Evolutionary conservation across 2,113 vertebrate species (phyloP).

Genomic region (Physeter macrocephalus): DNA sequence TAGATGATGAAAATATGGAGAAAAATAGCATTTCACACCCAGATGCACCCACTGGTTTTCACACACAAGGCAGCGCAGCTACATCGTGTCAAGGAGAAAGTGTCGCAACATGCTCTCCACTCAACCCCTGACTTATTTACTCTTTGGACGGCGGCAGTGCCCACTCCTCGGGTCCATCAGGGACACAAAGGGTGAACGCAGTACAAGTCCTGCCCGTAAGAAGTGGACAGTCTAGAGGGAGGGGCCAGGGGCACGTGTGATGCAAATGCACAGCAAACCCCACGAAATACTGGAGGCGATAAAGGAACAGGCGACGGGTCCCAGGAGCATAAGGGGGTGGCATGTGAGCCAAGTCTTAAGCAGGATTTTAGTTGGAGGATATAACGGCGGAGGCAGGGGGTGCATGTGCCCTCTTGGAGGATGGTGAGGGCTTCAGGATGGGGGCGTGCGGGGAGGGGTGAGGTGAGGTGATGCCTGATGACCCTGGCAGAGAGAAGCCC

Average conservation of each 20-base stretch:
- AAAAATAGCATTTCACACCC: not conserved
- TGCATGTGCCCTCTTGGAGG: not conserved
- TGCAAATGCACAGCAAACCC: not conserved
- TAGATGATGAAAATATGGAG: not conserved
- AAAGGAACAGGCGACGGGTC: not conserved
- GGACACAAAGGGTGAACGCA: too few species aligned
- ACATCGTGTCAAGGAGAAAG: accelerated
- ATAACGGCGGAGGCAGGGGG: accelerated
- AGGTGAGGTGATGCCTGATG: not conserved
- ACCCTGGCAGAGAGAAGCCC: not conserved
- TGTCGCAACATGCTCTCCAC: accelerated
- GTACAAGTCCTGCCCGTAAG: accelerated
- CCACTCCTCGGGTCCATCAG: accelerated
- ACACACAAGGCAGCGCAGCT: accelerated
- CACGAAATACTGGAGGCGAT: not conserved
- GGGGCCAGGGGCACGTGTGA: accelerated
- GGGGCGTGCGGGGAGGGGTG: not conserved
- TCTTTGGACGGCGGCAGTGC: not conserved
- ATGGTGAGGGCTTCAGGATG: accelerated
- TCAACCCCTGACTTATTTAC: too few species aligned
- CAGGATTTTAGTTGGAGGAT: not conserved
- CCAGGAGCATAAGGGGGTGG: not conserved
- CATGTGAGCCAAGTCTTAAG: not conserved
- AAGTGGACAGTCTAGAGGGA: not conserved
- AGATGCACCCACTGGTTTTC: not conserved